Evolutionary conservation across 2,797 vertebrate genomes (phyloP).

Genomic region (Microcaecilia unicolor): DNA sequence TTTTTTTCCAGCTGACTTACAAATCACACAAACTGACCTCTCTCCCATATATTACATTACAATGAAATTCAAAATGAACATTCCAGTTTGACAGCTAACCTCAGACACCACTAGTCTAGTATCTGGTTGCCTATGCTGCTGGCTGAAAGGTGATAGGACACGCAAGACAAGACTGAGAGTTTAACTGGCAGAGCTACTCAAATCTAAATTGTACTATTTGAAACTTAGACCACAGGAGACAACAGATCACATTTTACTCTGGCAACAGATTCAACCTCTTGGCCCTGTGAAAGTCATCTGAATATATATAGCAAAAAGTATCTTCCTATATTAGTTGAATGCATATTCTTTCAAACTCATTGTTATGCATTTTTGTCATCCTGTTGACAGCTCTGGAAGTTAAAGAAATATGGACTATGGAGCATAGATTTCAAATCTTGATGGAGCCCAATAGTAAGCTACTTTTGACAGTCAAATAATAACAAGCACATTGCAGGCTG

Average conservation of each 20-base stretch:
- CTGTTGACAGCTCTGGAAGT: constrained; percentile 80
- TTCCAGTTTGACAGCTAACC: constrained; percentile 62
- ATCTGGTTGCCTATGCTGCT: constrained; percentile 18
- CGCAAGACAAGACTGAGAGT: constrained; percentile 31
- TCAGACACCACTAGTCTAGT: constrained; percentile 35
- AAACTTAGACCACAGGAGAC: constrained; percentile 62
- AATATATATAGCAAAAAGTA: constrained; percentile 41
- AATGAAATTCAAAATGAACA: constrained; percentile 58
- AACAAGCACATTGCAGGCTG: constrained; percentile 77
- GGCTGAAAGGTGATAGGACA: constrained; percentile 31
- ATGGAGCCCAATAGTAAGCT: constrained; percentile 63
- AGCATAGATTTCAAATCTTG: constrained; percentile 71
- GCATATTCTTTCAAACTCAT: constrained; percentile 44
- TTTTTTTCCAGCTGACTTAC: constrained; percentile 52
- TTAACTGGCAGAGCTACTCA: constrained; percentile 57
- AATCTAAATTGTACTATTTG: constrained; percentile 43
- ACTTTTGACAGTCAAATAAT: constrained; percentile 79
- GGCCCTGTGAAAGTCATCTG: constrained; percentile 33
- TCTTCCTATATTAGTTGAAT: constrained; percentile 62
- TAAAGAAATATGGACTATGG: constrained; percentile 81
- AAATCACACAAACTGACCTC: constrained; percentile 62
- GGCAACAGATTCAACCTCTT: constrained; percentile 47
- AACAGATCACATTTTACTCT: constrained; percentile 39
- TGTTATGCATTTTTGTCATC: constrained; percentile 73
- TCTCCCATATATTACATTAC: constrained; percentile 44